Base-by-base conservation (phyloP, 2,797 vertebrate species). In the Holocentrus rufus region DNA sequence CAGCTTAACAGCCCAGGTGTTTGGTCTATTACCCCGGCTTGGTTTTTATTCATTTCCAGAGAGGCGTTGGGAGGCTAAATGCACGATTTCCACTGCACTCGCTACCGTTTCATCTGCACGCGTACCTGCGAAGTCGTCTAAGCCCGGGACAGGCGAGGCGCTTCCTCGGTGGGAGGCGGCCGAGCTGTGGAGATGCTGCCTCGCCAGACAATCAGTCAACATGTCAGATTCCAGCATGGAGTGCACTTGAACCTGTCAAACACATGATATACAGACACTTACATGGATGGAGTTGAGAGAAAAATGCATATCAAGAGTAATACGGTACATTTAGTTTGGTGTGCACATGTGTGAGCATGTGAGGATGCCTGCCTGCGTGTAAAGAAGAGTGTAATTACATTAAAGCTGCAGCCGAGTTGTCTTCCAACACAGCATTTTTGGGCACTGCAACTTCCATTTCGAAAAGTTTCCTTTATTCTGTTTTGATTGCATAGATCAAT, bases 111-210 rank as follows among this genome's bases (percentile, higher is more conserved):
- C 58, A 69, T 69, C 36, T n/a, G 59, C 18, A 30, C 72, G 30
- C 70, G 0, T 83, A 93, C 92, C 92, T 91, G 90, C 65, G 78
- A 90, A 90, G 75, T 91, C 80, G 0, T 90, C 84, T 10, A 89
- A 49, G 61, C 62, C 56, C 0, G 84, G 77, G 5, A 88, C 17
- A 44, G 90, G 85, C 8, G 91, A 84, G 57, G 77, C 58, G 78
- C 47, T 80, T 49, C 78, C 87, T 8, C 74, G 83, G 69, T 81
- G 79, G 18, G 85, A 80, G 1, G 84, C 73, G 52, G 79, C 76
- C 0, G 89, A 82, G 66, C 71, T 55, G 79, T 90, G 88, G 67
- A 91, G 91, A 49, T 92, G 91, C 79, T 93, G 90, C 84, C 88
- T 83, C 6, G 88, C 89, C 85, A 91, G 82, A 36, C 89, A 90